Base-by-base conservation (phyloP, 1,140 invertebrate genomes). In the Trypoxylus dichotomus region DNA sequence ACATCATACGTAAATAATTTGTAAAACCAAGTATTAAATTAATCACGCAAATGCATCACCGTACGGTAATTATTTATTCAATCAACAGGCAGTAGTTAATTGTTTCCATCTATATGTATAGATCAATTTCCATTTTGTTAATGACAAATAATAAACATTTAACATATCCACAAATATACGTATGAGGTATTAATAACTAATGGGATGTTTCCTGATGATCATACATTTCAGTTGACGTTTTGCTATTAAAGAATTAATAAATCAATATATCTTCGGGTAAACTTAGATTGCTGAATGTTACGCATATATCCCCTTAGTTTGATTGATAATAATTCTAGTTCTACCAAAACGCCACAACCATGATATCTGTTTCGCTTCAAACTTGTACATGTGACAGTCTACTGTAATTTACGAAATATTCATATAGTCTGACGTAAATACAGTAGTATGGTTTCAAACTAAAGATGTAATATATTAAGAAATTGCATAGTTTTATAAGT, bases 281-380 rank as follows among this genome's bases (percentile, higher is more conserved):
- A 63, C 13, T 63, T 63, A 27, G 25, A 63, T 63, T 63, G 19
- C 60, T 63, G 21, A 19, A 63, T 27, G n/a, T 27, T 63, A 10
- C 19, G 8, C 5, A n/a, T 63, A 63, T 19, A 63, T 19, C 8
- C 47, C 15, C 60, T 63, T 63, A 63, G 60, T 25, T 63, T 63
- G 60, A 63, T 63, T 63, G 60, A 63, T 63, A 63, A 63, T 63
- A 63, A 63, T 63, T 63, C 47, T 58, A 58, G 7, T 58, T 19
- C 21, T 19, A 58, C 47, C 13, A 58, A 58, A 58, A 58, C 47
- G 47, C 7, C 21, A 13, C 47, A 21, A 37, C 32, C 15, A 8
- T 58, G 47, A n/a, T 13, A 58, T n/a, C 47, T 58, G 47, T 58
- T 58, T 58, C 47, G 7, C 47, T 21, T 21, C 15, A 58, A 10